Percentiles rank a stretch among this genome's conserved stretches.
phyloP scores from a whole-genome alignment of 2,797 vertebrate genomes.

The Tokudaia tokunoshimensis region DNA sequence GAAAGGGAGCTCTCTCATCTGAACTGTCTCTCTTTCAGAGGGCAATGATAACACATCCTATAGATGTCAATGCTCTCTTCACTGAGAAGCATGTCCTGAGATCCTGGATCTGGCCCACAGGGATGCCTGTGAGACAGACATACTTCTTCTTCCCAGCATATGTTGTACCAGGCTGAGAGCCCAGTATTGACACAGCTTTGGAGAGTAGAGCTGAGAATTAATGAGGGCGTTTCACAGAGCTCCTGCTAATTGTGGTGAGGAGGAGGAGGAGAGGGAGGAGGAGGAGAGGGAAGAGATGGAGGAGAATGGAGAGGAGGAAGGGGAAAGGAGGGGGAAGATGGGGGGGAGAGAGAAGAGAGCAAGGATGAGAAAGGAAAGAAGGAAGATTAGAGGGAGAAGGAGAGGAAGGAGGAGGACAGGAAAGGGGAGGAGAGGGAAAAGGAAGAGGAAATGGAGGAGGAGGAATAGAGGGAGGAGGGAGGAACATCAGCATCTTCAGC shows the following conservation, averaged over 20 bases:
- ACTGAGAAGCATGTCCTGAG: constrained; percentile 45
- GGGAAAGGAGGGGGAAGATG: no score
- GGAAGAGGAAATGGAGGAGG: background rate
- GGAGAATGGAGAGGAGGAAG: no score
- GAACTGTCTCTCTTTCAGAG: constrained; percentile 17
- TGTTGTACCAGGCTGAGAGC: background rate
- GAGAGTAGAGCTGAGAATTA: background rate
- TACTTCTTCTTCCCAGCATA: background rate
- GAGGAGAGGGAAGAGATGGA: background rate
- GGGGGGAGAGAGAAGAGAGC: background rate
- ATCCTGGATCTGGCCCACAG: background rate
- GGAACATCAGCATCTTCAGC: background rate
- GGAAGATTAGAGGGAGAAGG: no score
- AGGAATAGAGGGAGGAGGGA: background rate
- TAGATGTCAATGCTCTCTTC: constrained; percentile 31
- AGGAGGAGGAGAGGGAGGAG: background rate
- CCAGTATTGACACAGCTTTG: background rate
- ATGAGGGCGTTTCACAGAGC: background rate
- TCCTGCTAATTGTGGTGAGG: background rate
- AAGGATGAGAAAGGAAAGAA: background rate
- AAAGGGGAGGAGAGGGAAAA: background rate
- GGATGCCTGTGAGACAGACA: constrained; percentile 9
- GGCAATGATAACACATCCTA: constrained; percentile 38
- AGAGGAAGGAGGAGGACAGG: background rate
- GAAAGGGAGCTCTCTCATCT: background rate